Evolutionary conservation across 2,888 invertebrate species (phyloP).

Genomic region (Omphaloscelis lunosa): DNA sequence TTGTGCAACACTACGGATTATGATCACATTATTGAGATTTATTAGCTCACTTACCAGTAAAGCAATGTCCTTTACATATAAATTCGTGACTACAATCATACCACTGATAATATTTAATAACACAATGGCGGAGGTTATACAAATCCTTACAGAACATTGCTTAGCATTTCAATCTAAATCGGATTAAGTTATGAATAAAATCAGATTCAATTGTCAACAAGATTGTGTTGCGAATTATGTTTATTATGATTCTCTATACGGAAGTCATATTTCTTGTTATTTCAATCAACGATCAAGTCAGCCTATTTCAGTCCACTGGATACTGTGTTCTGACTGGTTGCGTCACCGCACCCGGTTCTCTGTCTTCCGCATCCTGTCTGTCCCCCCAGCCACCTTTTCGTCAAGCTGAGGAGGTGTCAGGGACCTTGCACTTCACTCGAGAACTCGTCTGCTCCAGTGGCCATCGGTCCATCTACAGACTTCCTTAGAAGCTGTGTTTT

Average conservation of each 20-base stretch:
- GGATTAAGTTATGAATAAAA: slow-evolving; percentile 48
- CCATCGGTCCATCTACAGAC: neutral
- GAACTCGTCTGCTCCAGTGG: neutral
- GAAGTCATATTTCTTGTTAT: slow-evolving; percentile 4
- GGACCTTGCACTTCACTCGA: neutral
- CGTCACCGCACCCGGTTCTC: neutral
- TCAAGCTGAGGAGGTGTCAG: neutral
- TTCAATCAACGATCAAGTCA: too few species aligned
- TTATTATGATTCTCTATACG: slow-evolving; percentile 22
- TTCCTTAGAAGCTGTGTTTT: neutral
- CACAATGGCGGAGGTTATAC: slow-evolving; percentile 49
- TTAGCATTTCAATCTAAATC: slow-evolving; percentile 32
- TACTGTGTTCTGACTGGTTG: neutral
- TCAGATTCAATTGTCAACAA: slow-evolving; percentile 44
- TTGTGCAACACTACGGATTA: neutral
- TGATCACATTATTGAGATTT: neutral
- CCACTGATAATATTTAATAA: slow-evolving; percentile 10
- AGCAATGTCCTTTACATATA: slow-evolving; percentile 1
- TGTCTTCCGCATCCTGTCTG: neutral
- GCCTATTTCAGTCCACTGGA: neutral
- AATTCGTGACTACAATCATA: slow-evolving; percentile 45
- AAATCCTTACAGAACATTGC: slow-evolving; percentile 32
- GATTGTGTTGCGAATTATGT: slow-evolving; percentile 35
- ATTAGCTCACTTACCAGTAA: neutral
- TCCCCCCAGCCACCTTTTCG: neutral